Evolutionary conservation across 2,113 vertebrate genomes (phyloP), one percentile per base, ranked within the genome.

Genomic region (Pogonocichla stellata): DNA sequence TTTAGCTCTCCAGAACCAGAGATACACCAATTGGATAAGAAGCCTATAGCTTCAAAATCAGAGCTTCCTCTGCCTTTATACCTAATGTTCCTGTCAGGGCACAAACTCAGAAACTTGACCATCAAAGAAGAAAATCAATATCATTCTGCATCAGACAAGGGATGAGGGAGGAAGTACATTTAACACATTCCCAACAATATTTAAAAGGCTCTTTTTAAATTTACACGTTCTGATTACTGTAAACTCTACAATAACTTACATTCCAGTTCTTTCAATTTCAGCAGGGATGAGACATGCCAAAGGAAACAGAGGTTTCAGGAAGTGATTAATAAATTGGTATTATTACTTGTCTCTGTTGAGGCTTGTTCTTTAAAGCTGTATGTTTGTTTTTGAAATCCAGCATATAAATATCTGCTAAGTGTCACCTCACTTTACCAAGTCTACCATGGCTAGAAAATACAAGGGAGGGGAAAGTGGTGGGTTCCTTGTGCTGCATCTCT

Each of bases 301-400:
- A 92, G 29, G 19, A 90, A 91, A 56, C 54, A 25, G 75, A 79
- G 22, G 51, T 69, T 90, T 80, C 43, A 48, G 90, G 88, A 95
- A 94, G 31, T 81, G 72, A 96, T 90, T 96, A 69, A 90, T 78
- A 83, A 80, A 71, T 62, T 38, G 36, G 25, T 92, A 60, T 83
- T 83, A 78, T 70, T 78, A 56, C 48, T 74, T 80, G 10, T n/a
- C 67, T 80, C 36, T 92, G 80, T 95, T 86, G 45, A 74, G 88
- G 65, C 88, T 96, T 95, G 80, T 72, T 86, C 61, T 74, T 86
- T 57, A 72, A 69, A 84, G 71, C 28, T 90, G 8, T 31, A 45
- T 45, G 40, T 43, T 74, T 81, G 40, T 8, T 69, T 90, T 80
- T 69, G 58, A 66, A 66, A 51, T 70, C 40, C 66, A 90, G 56